Base-by-base conservation (phyloP, 2,113 vertebrate species). In the Ariopsis seemanni region DNA sequence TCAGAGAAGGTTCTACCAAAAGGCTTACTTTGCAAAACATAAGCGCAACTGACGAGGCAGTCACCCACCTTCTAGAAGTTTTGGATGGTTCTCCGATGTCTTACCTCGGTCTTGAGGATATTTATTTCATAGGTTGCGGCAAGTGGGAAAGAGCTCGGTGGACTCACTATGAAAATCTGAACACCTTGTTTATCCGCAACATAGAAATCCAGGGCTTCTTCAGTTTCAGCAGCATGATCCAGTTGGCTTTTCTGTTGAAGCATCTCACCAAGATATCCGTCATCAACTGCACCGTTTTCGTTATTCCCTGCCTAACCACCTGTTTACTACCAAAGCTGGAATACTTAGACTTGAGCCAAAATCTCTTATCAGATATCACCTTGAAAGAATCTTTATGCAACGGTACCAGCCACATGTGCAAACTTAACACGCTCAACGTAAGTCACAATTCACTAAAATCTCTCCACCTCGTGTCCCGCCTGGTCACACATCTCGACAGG, bases 341-440 rank as follows among this genome's bases (percentile, higher is more conserved):
- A n/a, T 96, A 96, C 89, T 82, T 97, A 34, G 97, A 97, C 89
- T 69, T 96, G 2, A 94, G 92, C 78, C 93, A 90, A 48, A 97
- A 97, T 91, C 88, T 97, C 58, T 85, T 97, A 18, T 90, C 69
- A 22, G 96, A 96, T 82, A n/a, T 82, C 2, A 82, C 91, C 7
- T 84, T 97, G 60, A 0, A 3, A 20, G 85, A 95, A 60, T 92
- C 95, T 10, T 85, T 96, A 25, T 96, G 95, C 75, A 7, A 88
- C 0, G 91, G 89, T 63, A 0, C 55, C 0, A 60, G 6, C 0
- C 74, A 55, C 15, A 93, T 95, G 93, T 90, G 88, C 17, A 90
- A 79, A 5, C 42, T 97, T 0, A 89, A 90, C 65, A 95, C 94
- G 14, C 84, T 97, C 85, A 96, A 95, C 84, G 60, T 97, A 55